Evolutionary conservation across 1,140 invertebrate genomes (phyloP), one percentile per base, ranked within the genome.

Genomic region (Limonius californicus): DNA sequence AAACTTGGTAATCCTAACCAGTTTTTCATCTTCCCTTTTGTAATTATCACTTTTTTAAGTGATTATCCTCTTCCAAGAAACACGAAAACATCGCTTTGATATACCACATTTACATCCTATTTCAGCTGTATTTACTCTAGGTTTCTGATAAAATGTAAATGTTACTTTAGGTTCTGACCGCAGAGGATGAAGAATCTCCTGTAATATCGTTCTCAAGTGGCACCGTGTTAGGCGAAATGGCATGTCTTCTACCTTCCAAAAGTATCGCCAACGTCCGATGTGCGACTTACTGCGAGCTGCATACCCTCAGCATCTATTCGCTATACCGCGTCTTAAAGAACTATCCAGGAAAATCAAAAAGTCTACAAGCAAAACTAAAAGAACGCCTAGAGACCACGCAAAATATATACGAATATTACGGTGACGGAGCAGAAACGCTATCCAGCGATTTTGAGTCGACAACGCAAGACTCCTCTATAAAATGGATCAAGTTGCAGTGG

Each of bases 161-260:
- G 16, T 16, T 23, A 16, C 8, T 58, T 43, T 23, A 62, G 55
- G 45, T 57, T 27, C 43, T 62, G 12, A 57, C 54, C 0, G 32
- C 14, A n/a, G 61, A 62, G 57, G 78, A 80, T 63, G 78, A 80
- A 59, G 77, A 79, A 65, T 79, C 76, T 50, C 78, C 78, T 2
- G 78, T 80, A 71, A 78, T 79, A 64, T 80, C 79, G 7, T 79
- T 80, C 64, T 67, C 72, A 12, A 77, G 76, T 58, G 79, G 78
- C 18, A 79, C 79, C 0, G 74, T 76, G 57, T 76, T 80, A 55
- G 78, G 78, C 0, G 79, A 80, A 73, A 78, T 76, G 0, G 16
- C 39, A n/a, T 57, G 42, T 15, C n/a, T 62, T 6, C 11, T 57
- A 3, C 27, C 61, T 0, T 35, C 8, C 3, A 11, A 16, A 32